Evolutionary conservation across 2,888 invertebrate species (phyloP).

Genomic region (Tiliacea citrago): DNA sequence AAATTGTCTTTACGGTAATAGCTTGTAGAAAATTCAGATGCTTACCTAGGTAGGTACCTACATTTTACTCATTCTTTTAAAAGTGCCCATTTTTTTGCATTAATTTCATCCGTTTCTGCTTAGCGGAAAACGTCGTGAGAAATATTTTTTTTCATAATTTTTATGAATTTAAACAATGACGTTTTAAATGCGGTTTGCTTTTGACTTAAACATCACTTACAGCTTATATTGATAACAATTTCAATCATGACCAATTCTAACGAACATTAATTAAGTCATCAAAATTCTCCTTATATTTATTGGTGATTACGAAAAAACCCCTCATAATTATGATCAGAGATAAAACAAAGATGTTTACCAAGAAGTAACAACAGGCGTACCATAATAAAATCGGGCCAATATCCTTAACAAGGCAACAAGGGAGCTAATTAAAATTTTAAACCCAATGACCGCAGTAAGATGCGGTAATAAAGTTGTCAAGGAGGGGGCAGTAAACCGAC

Average conservation of each 20-base stretch:
- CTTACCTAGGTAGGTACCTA: too few relatives aligned
- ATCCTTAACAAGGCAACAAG: slow-evolving; percentile 82
- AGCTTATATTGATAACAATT: neutral
- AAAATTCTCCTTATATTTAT: slow-evolving; percentile 28
- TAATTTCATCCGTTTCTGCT: neutral
- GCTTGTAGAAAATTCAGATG: slow-evolving; percentile 3
- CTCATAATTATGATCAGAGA: slow-evolving; percentile 68
- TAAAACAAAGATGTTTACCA: slow-evolving; percentile 69
- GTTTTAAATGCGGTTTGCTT: neutral
- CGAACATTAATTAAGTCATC: neutral
- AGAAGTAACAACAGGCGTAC: slow-evolving; percentile 71
- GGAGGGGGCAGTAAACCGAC: slow-evolving; percentile 75
- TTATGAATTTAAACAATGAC: neutral
- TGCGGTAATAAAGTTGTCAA: slow-evolving; percentile 81
- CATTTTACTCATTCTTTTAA: neutral
- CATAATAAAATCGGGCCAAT: slow-evolving; percentile 80
- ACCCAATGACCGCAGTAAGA: slow-evolving; percentile 78
- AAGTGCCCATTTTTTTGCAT: neutral
- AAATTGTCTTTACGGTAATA: neutral
- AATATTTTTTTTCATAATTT: neutral
- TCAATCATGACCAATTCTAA: neutral
- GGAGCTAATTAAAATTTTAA: slow-evolving; percentile 84
- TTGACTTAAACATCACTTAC: neutral
- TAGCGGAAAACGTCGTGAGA: neutral
- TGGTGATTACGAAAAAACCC: slow-evolving; percentile 34